Conservation (phyloP, 23 tunicate species). For the Phallusia fumigata region DNA sequence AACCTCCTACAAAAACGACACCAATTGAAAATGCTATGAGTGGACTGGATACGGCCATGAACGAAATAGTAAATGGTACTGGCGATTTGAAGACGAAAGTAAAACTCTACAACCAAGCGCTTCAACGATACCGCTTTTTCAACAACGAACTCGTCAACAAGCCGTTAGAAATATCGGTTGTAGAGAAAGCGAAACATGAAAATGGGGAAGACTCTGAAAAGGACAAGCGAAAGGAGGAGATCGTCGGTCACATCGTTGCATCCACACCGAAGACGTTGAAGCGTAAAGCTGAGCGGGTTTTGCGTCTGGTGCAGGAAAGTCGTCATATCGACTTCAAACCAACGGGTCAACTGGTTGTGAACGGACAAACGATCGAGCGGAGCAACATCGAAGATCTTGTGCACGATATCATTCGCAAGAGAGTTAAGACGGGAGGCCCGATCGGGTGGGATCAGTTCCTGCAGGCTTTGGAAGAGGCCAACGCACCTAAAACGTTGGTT, state of each 20-base stretch:
- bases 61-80: not conserved
- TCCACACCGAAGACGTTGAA: not conserved
- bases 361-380: not conserved
- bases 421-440: not conserved
- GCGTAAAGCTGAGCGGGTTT: not conserved
- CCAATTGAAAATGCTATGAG: not conserved
- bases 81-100: not conserved
- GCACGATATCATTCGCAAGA: not conserved
- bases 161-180: not conserved
- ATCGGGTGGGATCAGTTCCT: not conserved
- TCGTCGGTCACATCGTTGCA: not conserved
- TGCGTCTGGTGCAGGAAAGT: not conserved
- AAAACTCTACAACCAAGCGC: constrained; percentile 4
- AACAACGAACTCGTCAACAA: not conserved
- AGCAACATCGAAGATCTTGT: not conserved
- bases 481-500: not conserved
- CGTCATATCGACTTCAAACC: not conserved
- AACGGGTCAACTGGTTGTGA: not conserved
- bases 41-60: not conserved
- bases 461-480: not conserved
- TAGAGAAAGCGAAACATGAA: not conserved
- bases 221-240: not conserved
- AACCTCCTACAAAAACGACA: not conserved
- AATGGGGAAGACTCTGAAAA: not conserved
- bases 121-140: not conserved